These are phyloP conservation scores for Blennius ocellaris DNA, from an alignment of 2,113 vertebrate genomes.

Conservation along the genomic window DNA sequence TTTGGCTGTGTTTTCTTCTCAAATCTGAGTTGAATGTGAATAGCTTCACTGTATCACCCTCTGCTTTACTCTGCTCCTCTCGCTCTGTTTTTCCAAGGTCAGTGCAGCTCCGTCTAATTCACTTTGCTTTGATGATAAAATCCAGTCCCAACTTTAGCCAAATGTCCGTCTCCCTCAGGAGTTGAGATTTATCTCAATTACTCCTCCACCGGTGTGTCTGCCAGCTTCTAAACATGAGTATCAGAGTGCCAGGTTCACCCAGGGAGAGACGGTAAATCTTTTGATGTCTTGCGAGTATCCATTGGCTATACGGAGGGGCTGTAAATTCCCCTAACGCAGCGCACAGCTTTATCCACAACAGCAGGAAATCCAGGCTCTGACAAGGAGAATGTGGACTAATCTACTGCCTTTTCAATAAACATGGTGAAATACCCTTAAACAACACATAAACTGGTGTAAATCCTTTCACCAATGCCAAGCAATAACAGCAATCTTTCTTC, in stretches of 20 bases:
- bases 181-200: constrained; percentile 78
- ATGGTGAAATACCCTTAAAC: constrained; percentile 54
- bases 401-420: constrained; percentile 62
- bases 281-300: constrained; percentile 71
- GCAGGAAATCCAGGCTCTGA: constrained; percentile 60
- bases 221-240: constrained; percentile 71
- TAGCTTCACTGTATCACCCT: constrained; percentile 47
- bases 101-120: constrained; percentile 60
- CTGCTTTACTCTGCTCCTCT: constrained; percentile 11
- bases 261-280: constrained; percentile 63
- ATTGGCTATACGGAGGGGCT: constrained; percentile 40
- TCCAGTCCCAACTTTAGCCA: constrained; percentile 63
- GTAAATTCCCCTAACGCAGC: constrained; percentile 62
- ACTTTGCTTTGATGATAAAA: constrained; percentile 75
- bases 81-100: constrained; percentile 69
- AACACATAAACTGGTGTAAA: constrained; percentile 62
- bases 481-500: constrained; percentile 42
- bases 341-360: constrained; percentile 48
- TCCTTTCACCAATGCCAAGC: constrained; percentile 34
- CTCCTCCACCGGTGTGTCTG: constrained; percentile 51
- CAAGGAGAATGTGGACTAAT: constrained; percentile 67
- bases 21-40: constrained; percentile 59
- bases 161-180: constrained; percentile 61
- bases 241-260: constrained; percentile 56
- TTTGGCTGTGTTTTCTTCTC: constrained; percentile 36